These are phyloP conservation scores for Ptyas mucosa DNA, from an alignment of 2,113 vertebrate genomes.

Conservation along the genomic window DNA sequence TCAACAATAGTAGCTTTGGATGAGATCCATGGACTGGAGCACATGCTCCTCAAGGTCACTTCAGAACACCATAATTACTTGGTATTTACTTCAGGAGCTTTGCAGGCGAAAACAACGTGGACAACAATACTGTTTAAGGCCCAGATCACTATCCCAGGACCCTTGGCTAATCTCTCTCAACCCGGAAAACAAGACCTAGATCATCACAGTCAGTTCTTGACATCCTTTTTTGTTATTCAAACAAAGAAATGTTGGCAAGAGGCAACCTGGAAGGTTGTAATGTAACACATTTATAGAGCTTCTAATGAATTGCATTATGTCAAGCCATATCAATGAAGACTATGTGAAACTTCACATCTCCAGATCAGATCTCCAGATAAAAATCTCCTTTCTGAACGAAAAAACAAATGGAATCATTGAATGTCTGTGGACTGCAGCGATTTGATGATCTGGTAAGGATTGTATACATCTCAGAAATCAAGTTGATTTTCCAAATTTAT, in stretches of 20 bases:
- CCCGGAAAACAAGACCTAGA: neutral
- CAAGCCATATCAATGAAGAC: neutral
- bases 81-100: constrained; percentile 57
- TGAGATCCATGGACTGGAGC: constrained; percentile 60
- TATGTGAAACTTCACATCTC: neutral
- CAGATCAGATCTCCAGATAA: neutral
- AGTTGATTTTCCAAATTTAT: neutral
- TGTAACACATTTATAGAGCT: neutral
- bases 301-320: neutral
- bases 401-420: neutral
- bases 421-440: neutral
- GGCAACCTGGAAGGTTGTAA: neutral
- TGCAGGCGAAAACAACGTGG: constrained; percentile 47
- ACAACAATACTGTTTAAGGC: constrained; percentile 9
- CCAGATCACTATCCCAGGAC: constrained; percentile 12
- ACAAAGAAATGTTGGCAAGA: neutral
- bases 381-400: neutral
- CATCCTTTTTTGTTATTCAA: neutral
- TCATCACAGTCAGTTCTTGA: neutral
- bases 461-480: neutral
- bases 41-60: constrained; percentile 69
- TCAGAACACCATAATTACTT: constrained; percentile 62
- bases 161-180: fast-evolving
- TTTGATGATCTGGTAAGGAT: neutral
- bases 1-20: constrained; percentile 71